Evolutionary conservation across 2,113 vertebrate genomes (phyloP).

Genomic region (Chloropsis hardwickii): DNA sequence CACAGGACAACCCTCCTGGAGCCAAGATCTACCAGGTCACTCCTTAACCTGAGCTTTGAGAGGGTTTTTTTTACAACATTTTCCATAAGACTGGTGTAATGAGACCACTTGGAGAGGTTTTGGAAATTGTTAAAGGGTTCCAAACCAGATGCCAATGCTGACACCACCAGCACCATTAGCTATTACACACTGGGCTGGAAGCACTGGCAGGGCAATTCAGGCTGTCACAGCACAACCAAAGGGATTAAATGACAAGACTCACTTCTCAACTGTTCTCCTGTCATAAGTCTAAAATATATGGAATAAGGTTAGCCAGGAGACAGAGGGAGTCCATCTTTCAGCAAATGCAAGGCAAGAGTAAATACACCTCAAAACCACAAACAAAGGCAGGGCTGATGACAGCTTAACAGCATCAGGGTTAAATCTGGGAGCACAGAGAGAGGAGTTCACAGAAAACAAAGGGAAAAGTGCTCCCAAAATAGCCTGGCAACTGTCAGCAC

Average conservation of each 20-base stretch:
- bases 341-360: not conserved
- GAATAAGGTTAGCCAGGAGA: not conserved
- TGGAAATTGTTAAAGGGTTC: not conserved
- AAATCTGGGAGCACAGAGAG: conserved; percentile 49
- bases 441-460: conserved; percentile 64
- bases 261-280: not conserved
- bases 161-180: not conserved
- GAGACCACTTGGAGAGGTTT: not conserved
- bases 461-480: conserved; percentile 70
- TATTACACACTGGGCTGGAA: not conserved
- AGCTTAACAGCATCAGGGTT: conserved; percentile 55
- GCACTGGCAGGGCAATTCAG: not conserved
- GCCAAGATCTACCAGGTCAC: not conserved
- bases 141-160: not conserved
- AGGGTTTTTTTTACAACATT: not conserved
- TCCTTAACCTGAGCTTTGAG: not conserved
- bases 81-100: not conserved
- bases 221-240: not conserved
- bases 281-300: not conserved
- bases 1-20: not conserved
- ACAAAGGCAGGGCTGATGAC: not conserved
- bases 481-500: conserved; percentile 73
- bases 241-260: not conserved
- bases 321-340: not conserved
- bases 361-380: not conserved